These are phyloP conservation scores for Arctia plantaginis DNA, from an alignment of 2,888 invertebrate species.

Conservation along the genomic window DNA sequence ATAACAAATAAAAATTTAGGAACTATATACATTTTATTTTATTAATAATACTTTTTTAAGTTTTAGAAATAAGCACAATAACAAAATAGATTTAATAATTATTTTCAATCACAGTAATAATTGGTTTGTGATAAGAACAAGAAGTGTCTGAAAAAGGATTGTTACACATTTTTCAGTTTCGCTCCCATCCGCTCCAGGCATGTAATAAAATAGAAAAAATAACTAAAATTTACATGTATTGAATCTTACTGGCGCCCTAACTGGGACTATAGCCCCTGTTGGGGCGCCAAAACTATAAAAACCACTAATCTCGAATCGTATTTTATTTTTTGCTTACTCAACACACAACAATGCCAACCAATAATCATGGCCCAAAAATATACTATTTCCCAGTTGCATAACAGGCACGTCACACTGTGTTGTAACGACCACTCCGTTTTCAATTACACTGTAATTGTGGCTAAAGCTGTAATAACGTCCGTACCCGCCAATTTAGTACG, in stretches of 20 bases:
- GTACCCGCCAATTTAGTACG: constrained; percentile 74
- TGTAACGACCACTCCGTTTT: constrained; percentile 79
- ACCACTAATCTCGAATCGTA: neutral
- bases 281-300: constrained; percentile 10
- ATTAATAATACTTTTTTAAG: too few relatives aligned
- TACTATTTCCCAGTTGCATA: constrained; percentile 50
- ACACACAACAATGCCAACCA: constrained; percentile 10
- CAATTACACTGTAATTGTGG: constrained; percentile 83
- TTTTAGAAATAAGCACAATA: too few relatives aligned
- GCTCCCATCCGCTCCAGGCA: too few relatives aligned
- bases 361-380: constrained; percentile 34
- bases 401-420: constrained; percentile 62
- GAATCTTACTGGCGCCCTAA: neutral
- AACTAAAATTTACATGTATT: neutral
- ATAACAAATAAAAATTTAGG: too few relatives aligned
- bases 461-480: constrained; percentile 74
- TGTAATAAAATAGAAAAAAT: neutral
- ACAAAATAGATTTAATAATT: too few relatives aligned
- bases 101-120: too few relatives aligned
- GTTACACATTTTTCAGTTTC: too few relatives aligned
- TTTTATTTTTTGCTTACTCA: neutral
- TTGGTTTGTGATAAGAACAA: too few relatives aligned
- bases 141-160: too few relatives aligned
- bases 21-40: too few relatives aligned
- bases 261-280: constrained; percentile 3